A percentile compares a stretch with the other conserved stretches of the same genome.
These are phyloP conservation scores for Oryzias javanicus DNA, from an alignment of 2,113 vertebrate species.

Conservation along the genomic window DNA sequence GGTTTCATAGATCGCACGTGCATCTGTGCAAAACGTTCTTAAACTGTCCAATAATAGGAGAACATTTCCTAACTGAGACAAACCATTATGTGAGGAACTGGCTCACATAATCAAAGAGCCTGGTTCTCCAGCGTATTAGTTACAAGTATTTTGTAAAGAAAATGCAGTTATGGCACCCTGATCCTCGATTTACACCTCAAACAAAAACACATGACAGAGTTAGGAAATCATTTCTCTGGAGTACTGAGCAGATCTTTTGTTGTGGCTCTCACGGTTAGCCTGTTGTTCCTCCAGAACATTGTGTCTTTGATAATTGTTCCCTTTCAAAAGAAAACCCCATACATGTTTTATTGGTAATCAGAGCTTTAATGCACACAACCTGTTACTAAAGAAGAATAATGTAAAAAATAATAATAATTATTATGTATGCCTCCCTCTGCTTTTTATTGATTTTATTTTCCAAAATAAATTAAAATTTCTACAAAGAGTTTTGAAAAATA, in stretches of 20 bases:
- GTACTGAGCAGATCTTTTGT: slow-evolving; percentile 22
- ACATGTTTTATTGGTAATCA: too few species aligned
- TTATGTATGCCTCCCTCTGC: too few species aligned
- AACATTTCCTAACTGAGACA: too few species aligned
- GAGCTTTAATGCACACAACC: neutral
- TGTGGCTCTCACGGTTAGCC: slow-evolving; percentile 3
- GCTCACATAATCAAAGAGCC: slow-evolving; percentile 2
- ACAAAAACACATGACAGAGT: neutral
- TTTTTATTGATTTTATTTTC: too few species aligned
- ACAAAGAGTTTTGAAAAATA: too few species aligned
- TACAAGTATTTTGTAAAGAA: slow-evolving; percentile 1
- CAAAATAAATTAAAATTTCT: too few species aligned
- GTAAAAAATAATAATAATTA: neutral
- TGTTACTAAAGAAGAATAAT: neutral
- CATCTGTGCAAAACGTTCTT: too few species aligned
- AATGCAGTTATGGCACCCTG: neutral
- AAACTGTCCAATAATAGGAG: too few species aligned
- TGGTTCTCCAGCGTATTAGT: slow-evolving; percentile 27
- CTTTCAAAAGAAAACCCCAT: neutral
- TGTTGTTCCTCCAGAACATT: slow-evolving; percentile 1
- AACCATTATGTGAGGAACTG: neutral
- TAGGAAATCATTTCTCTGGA: neutral
- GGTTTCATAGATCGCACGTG: too few species aligned
- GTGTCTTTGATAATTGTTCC: neutral
- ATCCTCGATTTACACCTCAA: neutral